phyloP scores from a whole-genome alignment of 2,113 vertebrate genomes.

The Psittacula cyanocephala region DNA sequence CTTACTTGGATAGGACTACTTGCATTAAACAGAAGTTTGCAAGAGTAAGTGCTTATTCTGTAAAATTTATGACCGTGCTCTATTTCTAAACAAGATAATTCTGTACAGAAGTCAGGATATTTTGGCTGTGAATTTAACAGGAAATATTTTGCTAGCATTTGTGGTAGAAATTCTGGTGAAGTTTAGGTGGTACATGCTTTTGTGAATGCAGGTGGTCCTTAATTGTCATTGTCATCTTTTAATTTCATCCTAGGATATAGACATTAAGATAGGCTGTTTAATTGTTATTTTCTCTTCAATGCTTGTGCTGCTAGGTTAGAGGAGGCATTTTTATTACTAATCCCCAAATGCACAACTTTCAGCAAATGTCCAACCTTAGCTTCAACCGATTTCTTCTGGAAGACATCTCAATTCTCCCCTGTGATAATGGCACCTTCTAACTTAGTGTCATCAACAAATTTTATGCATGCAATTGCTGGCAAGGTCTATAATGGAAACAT shows the following conservation, averaged over 20 bases:
- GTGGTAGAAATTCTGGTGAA: not conserved
- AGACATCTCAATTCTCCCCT: not conserved
- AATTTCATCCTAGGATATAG: not conserved
- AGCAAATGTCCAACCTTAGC: not conserved
- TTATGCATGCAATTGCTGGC: not conserved
- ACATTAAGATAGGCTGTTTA: not conserved
- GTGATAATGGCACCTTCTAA: not conserved
- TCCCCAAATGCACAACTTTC: not conserved
- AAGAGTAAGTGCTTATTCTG: not conserved
- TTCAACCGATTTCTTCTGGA: not conserved
- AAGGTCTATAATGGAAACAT: not conserved
- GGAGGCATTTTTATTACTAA: not conserved
- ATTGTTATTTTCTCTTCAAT: not conserved
- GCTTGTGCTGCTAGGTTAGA: not conserved
- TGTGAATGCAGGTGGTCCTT: not conserved
- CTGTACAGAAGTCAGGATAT: not conserved
- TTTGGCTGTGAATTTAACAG: not conserved
- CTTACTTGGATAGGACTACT: not conserved
- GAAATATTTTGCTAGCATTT: not conserved
- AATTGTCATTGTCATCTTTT: not conserved
- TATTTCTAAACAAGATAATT: not conserved
- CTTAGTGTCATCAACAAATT: not conserved
- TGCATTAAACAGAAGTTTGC: not conserved
- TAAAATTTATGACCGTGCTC: not conserved
- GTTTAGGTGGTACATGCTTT: not conserved